Evolutionary conservation across 2,888 invertebrate genomes (phyloP).

Genomic region (Epistrophella euchroma): DNA sequence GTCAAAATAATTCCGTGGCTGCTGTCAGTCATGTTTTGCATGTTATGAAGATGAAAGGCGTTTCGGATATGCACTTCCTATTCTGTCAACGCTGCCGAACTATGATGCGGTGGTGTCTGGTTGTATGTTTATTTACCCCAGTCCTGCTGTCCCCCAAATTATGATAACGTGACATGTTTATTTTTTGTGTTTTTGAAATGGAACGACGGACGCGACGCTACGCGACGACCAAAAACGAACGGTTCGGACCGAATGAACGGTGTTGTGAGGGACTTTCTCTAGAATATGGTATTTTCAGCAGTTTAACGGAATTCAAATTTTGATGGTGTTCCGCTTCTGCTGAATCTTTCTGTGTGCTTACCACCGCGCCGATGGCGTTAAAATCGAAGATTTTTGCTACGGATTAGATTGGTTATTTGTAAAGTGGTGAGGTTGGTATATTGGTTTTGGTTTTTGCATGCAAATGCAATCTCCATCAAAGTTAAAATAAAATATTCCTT

Average conservation of each 20-base stretch:
- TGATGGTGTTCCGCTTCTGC: background rate
- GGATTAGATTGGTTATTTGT: constrained; percentile 40
- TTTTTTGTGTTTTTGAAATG: background rate
- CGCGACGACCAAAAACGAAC: background rate
- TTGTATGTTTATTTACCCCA: background rate
- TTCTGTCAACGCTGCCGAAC: background rate
- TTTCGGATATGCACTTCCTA: constrained; percentile 28
- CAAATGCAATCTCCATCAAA: constrained; percentile 2
- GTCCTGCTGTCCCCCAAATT: constrained; percentile 13
- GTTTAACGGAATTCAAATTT: constrained; percentile 26
- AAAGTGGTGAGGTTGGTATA: background rate
- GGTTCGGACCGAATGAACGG: background rate
- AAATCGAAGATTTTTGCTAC: constrained; percentile 35
- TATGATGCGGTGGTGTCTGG: background rate
- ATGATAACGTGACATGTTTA: constrained; percentile 56
- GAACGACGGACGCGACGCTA: background rate
- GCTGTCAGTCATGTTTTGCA: constrained; percentile 37
- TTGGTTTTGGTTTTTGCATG: constrained; percentile 21
- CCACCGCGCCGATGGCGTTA: background rate
- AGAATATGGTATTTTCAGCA: constrained; percentile 29
- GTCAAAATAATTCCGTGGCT: constrained; percentile 49
- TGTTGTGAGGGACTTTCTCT: background rate
- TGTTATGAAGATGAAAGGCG: constrained; percentile 40
- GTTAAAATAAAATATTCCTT: constrained; percentile 15
- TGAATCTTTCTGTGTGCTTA: background rate